Percentiles rank a stretch among this genome's conserved stretches.
phyloP scores from a whole-genome alignment of 1,140 invertebrate genomes.

The Trissolcus basalis region DNA sequence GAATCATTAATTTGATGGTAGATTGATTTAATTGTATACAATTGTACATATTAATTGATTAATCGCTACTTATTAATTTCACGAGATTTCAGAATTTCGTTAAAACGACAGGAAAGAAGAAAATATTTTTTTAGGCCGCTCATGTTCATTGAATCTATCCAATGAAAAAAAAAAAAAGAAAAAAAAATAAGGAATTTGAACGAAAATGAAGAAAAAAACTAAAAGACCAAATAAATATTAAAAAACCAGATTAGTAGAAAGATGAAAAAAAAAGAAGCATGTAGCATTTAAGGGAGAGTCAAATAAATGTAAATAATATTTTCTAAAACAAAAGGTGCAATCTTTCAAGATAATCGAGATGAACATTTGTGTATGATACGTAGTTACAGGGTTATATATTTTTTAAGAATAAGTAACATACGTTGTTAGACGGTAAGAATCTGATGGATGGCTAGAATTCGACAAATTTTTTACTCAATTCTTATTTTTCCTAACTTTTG shows the following conservation, averaged over 20 bases:
- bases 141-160: slow-evolving; percentile 37
- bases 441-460: slow-evolving; percentile 48
- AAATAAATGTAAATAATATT: slow-evolving; percentile 60
- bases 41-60: slow-evolving; percentile 51
- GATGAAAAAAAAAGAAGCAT: slow-evolving; percentile 6
- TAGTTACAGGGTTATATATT: slow-evolving; percentile 61
- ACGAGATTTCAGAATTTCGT: slow-evolving; percentile 48
- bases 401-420: slow-evolving; percentile 56
- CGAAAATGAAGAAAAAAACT: slow-evolving; percentile 12
- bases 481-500: slow-evolving; percentile 61
- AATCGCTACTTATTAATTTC: slow-evolving; percentile 2
- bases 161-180: slow-evolving; percentile 4
- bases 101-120: slow-evolving; percentile 50
- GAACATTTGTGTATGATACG: slow-evolving; percentile 60
- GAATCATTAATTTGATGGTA: too few relatives aligned
- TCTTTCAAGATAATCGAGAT: slow-evolving; percentile 59
- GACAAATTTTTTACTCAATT: slow-evolving; percentile 53
- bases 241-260: slow-evolving; percentile 17
- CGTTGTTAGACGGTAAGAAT: slow-evolving; percentile 59
- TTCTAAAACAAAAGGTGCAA: slow-evolving; percentile 58
- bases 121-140: slow-evolving; percentile 55
- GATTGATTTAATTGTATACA: slow-evolving; percentile 51
- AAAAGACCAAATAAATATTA: slow-evolving; percentile 41
- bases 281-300: slow-evolving; percentile 54
- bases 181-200: slow-evolving; percentile 20